These are phyloP conservation scores for Melolontha melolontha DNA, from an alignment of 2,888 invertebrate species.

Conservation along the genomic window DNA sequence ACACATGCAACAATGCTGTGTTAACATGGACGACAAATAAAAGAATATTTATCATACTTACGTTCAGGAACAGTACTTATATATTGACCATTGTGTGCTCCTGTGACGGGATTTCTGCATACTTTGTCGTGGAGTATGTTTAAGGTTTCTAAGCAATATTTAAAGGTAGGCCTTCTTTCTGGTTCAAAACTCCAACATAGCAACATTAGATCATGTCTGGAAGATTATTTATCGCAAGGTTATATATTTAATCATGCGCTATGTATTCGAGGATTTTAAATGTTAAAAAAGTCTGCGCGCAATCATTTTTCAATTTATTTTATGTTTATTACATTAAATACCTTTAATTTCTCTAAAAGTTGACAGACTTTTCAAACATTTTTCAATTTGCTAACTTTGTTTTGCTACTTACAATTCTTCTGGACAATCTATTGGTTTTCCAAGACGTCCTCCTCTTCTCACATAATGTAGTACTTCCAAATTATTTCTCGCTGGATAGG, in stretches of 20 bases:
- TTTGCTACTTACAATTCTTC: slow-evolving; percentile 74
- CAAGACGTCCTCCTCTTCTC: slow-evolving; percentile 86
- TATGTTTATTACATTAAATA: no score
- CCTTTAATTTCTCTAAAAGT: no score
- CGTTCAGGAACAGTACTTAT: slow-evolving; percentile 65
- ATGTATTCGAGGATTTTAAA: no score
- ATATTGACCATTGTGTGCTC: slow-evolving; percentile 66
- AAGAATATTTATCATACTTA: slow-evolving; percentile 55
- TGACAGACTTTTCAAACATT: no score
- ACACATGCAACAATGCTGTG: slow-evolving; percentile 17
- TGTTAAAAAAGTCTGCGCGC: no score
- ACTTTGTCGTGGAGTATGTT: slow-evolving; percentile 62
- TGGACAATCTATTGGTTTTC: slow-evolving; percentile 86
- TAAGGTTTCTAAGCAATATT: slow-evolving; percentile 79
- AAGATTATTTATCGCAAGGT: slow-evolving; percentile 45
- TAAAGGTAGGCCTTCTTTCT: slow-evolving; percentile 89
- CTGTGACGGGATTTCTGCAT: slow-evolving; percentile 60
- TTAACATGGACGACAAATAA: slow-evolving; percentile 1
- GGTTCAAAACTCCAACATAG: slow-evolving; percentile 90
- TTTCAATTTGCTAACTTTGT: no score
- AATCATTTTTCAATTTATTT: no score
- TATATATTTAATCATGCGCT: no score
- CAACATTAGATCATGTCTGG: slow-evolving; percentile 85
- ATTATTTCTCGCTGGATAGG: slow-evolving; percentile 94
- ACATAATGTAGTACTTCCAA: slow-evolving; percentile 93